Conservation (phyloP, 2,797 vertebrate species). For the Australoheros facetus region DNA sequence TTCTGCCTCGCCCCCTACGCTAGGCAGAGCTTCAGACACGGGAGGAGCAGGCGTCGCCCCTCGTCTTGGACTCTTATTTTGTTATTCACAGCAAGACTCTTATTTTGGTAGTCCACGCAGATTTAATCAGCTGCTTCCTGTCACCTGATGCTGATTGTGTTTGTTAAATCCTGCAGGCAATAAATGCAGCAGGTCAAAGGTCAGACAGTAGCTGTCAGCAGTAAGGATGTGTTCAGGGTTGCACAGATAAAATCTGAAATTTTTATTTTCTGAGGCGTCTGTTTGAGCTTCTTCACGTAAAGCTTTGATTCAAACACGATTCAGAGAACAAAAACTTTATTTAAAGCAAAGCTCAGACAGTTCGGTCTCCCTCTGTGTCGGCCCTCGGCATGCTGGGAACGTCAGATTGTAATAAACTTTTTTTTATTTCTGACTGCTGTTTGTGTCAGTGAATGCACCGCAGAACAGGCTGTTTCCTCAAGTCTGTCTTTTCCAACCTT, state of each 20-base stretch:
- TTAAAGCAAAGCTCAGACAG: background rate
- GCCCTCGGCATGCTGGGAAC: background rate
- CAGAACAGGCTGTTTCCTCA: background rate
- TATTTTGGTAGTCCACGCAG: conserved; percentile 3
- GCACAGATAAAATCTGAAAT: background rate
- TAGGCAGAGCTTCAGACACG: background rate
- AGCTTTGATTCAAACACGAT: background rate
- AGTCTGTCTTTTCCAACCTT: too few species aligned
- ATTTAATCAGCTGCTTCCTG: conserved; percentile 9
- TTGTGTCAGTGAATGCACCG: conserved; percentile 9
- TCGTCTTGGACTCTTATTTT: conserved; percentile 11
- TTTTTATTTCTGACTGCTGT: background rate
- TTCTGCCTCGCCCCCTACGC: background rate
- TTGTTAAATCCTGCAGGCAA: background rate
- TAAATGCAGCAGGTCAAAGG: background rate
- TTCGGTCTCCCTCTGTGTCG: background rate
- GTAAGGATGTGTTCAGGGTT: background rate
- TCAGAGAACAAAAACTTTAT: background rate
- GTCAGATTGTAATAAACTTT: conserved; percentile 39
- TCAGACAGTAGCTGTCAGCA: background rate
- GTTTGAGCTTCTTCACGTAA: background rate
- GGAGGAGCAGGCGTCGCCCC: background rate
- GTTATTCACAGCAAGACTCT: conserved; percentile 11
- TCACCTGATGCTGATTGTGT: background rate
- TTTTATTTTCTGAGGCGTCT: background rate